phyloP scores from a whole-genome alignment of 2,797 vertebrate genomes.

The Pyrocephalus nanus region DNA sequence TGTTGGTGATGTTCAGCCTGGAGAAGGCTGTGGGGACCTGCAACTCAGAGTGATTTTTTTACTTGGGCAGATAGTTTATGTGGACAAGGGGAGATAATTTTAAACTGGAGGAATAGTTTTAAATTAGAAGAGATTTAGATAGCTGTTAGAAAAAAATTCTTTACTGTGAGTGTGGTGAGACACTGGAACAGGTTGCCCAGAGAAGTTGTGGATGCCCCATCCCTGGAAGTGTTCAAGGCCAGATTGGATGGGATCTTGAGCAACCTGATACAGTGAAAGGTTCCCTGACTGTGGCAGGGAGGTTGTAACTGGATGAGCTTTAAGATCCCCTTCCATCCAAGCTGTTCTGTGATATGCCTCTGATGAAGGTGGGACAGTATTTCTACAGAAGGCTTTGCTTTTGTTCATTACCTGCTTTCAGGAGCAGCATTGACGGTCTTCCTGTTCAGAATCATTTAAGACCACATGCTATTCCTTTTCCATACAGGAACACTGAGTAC shows the following conservation, averaged over 20 bases:
- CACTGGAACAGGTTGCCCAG: background rate
- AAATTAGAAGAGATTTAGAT: background rate
- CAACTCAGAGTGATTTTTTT: background rate
- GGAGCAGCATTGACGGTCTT: background rate
- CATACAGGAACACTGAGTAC: background rate
- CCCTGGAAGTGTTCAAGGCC: background rate
- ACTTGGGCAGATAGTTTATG: background rate
- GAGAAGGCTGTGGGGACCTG: background rate
- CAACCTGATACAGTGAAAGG: background rate
- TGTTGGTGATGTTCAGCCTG: background rate
- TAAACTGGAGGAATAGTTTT: background rate
- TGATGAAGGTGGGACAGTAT: background rate
- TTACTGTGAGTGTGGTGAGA: background rate
- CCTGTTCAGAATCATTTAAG: background rate
- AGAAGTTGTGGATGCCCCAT: background rate
- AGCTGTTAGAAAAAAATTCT: background rate
- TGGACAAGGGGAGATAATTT: background rate
- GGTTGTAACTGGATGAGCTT: background rate
- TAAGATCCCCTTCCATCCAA: background rate
- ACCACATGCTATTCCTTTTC: background rate
- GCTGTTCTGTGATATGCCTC: background rate
- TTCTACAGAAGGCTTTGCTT: background rate
- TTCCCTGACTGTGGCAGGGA: background rate
- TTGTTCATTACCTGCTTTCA: rapidly evolving
- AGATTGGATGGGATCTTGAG: background rate